Base-by-base conservation (phyloP, 2,888 invertebrate species). In the Pristionchus arcanus region DNA sequence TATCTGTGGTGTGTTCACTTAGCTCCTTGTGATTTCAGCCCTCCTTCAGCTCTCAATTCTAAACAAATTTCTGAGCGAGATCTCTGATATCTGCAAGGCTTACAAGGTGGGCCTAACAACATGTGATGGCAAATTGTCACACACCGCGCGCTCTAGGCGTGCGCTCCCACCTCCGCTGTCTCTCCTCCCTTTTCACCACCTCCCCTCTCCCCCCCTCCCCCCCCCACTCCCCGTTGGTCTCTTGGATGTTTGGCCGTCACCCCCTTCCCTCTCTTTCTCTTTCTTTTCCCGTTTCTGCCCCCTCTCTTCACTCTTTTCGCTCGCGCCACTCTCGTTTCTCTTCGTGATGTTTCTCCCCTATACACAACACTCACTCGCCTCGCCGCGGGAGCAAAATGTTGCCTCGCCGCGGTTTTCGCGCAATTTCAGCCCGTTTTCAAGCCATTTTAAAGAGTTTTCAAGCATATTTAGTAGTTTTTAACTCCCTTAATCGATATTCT, bases 231-330 rank as follows among this genome's bases (percentile, higher is more conserved):
- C 55, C 84, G 49, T 11, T 85, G 84, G 84, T 59, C 84, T 85
- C 84, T 85, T 85, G 84, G 84, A 59, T 85, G 84, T 85, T 85
- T 85, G 84, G 84, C 34, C 84, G 21, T 13, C 21, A 59, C 49
- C 81, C 49, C 42, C n/a, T 25, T 42, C 77, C 28, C 28, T 66
- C 66, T 13, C 66, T 31, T 68, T 68, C 68, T 11, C 68, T 68
- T 31, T 68, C 68, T 25, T 31, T 34, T 68, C 68, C 31, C 68
- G 28, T 68, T 31, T 19, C 63, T 25, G 11, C 63, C 63, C 59
- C n/a, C 63, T n/a, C 63, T 63, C 63, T 59, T 19, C 25, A 25
- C 63, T 63, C n/a, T 63, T 63, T n/a, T 63, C 63, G 42, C 42
- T 49, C 42, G 9, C 42, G 42, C 42, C 42, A 49, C 42, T 49